Conservation (phyloP, 2,113 vertebrate species). For the Clarias gariepinus region DNA sequence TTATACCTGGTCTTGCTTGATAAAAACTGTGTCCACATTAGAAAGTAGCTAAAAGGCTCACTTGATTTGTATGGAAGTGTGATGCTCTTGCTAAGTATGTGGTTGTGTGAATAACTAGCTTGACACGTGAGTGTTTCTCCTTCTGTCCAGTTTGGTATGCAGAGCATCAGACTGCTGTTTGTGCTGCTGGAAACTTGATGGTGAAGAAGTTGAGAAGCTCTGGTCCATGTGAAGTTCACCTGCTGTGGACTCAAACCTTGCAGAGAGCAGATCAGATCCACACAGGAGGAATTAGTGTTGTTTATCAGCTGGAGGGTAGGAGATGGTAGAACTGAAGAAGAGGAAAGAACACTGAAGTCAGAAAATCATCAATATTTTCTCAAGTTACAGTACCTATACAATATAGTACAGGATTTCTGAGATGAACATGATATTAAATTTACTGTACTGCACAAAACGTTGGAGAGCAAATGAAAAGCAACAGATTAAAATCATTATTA, state of each 20-base stretch:
- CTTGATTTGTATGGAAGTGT: background rate
- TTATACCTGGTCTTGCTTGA: background rate
- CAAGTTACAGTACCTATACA: too few relatives aligned
- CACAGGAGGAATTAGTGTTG: slow-evolving; percentile 30
- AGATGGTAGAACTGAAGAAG: background rate
- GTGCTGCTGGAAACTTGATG: background rate
- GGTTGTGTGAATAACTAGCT: background rate
- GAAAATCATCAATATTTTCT: background rate
- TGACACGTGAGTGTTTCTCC: slow-evolving; percentile 48
- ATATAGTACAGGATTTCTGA: background rate
- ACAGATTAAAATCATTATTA: slow-evolving; percentile 27
- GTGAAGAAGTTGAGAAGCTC: background rate
- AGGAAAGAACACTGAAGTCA: background rate
- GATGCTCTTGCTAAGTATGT: slow-evolving; percentile 12
- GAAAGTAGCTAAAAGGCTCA: slow-evolving; percentile 4
- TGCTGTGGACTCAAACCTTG: background rate
- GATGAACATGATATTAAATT: background rate
- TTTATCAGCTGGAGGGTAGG: slow-evolving; percentile 26
- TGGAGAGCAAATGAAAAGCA: background rate
- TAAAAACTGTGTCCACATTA: background rate
- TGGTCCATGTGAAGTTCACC: slow-evolving; percentile 51
- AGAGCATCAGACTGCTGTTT: slow-evolving; percentile 39
- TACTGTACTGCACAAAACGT: background rate
- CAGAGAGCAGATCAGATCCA: slow-evolving; percentile 50
- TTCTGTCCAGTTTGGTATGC: slow-evolving; percentile 46